These are phyloP conservation scores for Illadopsis cleaveri DNA, from an alignment of 2,113 vertebrate species.

Conservation along the genomic window DNA sequence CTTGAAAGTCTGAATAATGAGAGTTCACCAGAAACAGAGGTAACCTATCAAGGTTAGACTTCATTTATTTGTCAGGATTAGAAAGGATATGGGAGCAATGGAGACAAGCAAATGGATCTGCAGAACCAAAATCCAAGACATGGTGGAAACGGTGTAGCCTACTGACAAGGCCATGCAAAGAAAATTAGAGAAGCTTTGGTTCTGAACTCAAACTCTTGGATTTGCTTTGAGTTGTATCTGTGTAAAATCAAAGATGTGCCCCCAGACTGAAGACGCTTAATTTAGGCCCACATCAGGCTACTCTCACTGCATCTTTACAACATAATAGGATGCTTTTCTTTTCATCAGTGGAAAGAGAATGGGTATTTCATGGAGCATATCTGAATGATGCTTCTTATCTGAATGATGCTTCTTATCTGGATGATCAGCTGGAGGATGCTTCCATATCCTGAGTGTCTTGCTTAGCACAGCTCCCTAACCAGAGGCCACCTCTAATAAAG, in stretches of 20 bases:
- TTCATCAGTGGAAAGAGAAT: not conserved
- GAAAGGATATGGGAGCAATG: not conserved
- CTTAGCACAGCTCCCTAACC: not conserved
- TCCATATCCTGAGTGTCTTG: not conserved
- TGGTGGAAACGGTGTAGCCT: not conserved
- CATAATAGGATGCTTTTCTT: not conserved
- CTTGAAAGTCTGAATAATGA: constrained; percentile 23
- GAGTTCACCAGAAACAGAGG: constrained; percentile 40
- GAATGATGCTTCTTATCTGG: not conserved
- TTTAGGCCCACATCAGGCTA: not conserved
- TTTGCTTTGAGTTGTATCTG: not conserved
- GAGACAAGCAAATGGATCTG: not conserved
- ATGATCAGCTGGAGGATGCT: not conserved
- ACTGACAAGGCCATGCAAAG: not conserved
- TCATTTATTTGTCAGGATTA: not conserved
- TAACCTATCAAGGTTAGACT: constrained; percentile 10
- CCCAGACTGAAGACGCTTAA: not conserved
- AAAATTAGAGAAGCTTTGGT: not conserved
- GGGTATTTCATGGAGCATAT: not conserved
- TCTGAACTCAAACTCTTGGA: not conserved
- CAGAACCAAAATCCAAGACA: not conserved
- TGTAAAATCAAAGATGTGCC: not conserved
- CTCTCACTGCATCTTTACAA: not conserved
- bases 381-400: not conserved
- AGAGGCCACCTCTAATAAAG: not conserved